phyloP scores from a whole-genome alignment of 2,113 vertebrate genomes.

The Otocyon megalotis region DNA sequence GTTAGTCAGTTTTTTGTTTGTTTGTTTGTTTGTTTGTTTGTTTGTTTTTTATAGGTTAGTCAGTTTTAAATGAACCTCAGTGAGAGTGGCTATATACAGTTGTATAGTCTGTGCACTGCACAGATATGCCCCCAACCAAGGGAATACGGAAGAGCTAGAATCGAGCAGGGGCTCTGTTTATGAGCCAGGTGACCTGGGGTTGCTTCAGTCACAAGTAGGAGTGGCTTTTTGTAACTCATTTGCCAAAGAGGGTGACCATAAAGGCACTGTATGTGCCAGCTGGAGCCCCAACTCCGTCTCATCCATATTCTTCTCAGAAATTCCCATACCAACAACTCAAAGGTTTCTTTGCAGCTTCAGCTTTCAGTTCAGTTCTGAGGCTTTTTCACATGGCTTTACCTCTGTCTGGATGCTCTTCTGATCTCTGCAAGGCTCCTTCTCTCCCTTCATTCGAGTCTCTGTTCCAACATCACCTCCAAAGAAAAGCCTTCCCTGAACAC shows the following conservation, averaged over 20 bases:
- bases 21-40: too few relatives aligned
- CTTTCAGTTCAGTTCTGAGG: neutral
- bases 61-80: neutral
- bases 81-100: neutral
- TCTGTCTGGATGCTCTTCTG: neutral
- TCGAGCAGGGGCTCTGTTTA: neutral
- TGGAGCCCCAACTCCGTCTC: neutral
- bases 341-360: neutral
- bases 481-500: neutral
- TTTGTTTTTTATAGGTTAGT: neutral
- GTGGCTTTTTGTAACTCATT: neutral
- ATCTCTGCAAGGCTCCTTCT: neutral
- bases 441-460: neutral
- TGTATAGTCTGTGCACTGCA: neutral
- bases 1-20: too few relatives aligned
- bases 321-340: neutral
- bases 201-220: neutral
- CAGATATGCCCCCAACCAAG: neutral
- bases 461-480: neutral
- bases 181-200: too few relatives aligned
- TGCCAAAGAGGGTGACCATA: neutral
- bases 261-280: neutral
- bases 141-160: neutral
- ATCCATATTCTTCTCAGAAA: neutral
- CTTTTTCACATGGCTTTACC: neutral